Percentiles rank a stretch among this genome's conserved stretches.
These are phyloP conservation scores for Theristicus caerulescens DNA, from an alignment of 2,113 vertebrate genomes.

Conservation along the genomic window DNA sequence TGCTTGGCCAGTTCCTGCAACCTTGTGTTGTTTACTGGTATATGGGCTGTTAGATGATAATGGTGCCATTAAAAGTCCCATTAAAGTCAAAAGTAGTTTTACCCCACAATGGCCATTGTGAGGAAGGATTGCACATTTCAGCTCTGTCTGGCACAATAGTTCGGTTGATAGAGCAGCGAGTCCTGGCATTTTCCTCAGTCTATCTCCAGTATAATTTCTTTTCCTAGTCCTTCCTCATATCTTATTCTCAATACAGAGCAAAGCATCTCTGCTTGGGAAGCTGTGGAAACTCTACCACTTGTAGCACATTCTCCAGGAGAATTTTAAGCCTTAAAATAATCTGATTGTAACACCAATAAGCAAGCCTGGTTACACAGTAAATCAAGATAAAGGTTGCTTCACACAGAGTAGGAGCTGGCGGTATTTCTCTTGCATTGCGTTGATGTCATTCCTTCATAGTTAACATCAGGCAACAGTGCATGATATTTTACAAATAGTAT, in stretches of 20 bases:
- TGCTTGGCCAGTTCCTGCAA: not conserved
- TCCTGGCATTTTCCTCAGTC: not conserved
- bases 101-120: not conserved
- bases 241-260: not conserved
- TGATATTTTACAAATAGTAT: not conserved
- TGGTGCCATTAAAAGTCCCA: not conserved
- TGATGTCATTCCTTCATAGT: not conserved
- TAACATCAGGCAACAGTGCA: not conserved
- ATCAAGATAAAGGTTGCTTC: not conserved
- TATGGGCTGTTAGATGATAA: not conserved
- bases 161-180: not conserved
- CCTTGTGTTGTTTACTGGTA: rapidly evolving
- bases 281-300: not conserved
- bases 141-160: not conserved
- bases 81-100: not conserved
- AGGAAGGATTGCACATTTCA: not conserved
- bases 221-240: not conserved
- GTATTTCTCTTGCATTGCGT: not conserved
- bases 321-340: not conserved
- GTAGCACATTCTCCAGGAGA: not conserved
- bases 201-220: not conserved
- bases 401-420: not conserved
- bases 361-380: not conserved
- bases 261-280: not conserved
- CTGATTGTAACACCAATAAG: not conserved